phyloP scores from a whole-genome alignment of 2,797 vertebrate species.

The Pterois miles region DNA sequence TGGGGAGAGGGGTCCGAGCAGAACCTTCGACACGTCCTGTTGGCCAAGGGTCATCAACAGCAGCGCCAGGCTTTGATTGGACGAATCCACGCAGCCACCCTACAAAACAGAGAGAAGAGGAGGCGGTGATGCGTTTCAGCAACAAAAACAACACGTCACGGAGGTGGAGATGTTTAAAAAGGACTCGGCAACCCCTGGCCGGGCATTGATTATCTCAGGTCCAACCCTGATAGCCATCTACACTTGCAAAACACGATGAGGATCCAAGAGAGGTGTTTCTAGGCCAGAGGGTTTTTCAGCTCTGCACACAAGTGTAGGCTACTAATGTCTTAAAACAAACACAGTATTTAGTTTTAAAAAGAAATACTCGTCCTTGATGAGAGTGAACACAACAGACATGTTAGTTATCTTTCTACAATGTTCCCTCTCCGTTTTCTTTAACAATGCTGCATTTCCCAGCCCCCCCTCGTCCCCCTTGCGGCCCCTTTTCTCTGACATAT shows the following conservation, averaged over 20 bases:
- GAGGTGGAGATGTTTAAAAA: conserved; percentile 38
- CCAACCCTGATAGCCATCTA: background rate
- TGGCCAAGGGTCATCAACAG: conserved; percentile 98
- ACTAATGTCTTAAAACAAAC: background rate
- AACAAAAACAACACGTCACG: conserved; percentile 56
- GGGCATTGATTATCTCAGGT: conserved; percentile 16
- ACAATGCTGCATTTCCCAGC: background rate
- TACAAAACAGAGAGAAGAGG: conserved; percentile 77
- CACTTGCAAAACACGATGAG: background rate
- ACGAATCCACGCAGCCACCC: conserved; percentile 97
- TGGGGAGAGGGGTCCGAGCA: conserved; percentile 93
- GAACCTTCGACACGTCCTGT: conserved; percentile 96
- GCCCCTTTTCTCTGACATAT: background rate
- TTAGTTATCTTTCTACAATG: background rate
- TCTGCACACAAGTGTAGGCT: background rate
- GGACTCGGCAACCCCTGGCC: conserved; percentile 5
- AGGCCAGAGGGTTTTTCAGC: background rate
- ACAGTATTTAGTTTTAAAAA: no score
- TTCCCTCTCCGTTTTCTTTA: background rate
- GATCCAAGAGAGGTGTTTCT: background rate
- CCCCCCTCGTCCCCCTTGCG: background rate
- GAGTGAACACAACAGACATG: background rate
- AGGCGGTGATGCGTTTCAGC: conserved; percentile 1
- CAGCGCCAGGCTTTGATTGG: conserved; percentile 94
- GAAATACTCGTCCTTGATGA: background rate